Conservation (phyloP, 2,888 invertebrate species). For the Euproctis similis region DNA sequence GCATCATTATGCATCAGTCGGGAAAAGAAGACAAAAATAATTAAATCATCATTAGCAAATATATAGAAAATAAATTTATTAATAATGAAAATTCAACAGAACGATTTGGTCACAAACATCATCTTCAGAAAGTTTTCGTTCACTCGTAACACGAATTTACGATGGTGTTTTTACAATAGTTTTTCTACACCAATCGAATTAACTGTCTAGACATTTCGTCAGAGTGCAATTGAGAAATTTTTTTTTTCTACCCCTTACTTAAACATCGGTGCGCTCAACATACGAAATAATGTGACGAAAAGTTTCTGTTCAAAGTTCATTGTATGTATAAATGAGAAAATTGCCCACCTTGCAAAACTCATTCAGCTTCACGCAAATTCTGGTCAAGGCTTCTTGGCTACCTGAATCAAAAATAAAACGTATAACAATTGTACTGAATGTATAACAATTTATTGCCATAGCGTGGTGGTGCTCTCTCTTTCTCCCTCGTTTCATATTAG, state of each 20-base stretch:
- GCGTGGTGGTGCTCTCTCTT: too few relatives aligned
- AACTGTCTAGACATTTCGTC: too few relatives aligned
- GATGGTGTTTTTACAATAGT: too few relatives aligned
- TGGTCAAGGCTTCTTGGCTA: conserved; percentile 12
- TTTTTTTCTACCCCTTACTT: too few relatives aligned
- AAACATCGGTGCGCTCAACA: too few relatives aligned
- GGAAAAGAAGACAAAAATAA: conserved; percentile 56
- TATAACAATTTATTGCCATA: too few relatives aligned
- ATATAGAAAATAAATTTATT: not conserved
- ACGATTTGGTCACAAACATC: not conserved
- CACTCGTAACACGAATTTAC: too few relatives aligned
- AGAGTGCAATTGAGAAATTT: too few relatives aligned
- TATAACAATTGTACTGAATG: too few relatives aligned
- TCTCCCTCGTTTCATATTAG: too few relatives aligned
- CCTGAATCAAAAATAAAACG: conserved; percentile 8
- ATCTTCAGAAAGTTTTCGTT: too few relatives aligned
- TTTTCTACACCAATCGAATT: too few relatives aligned
- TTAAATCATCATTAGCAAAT: conserved; percentile 36
- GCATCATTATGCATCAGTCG: conserved; percentile 50
- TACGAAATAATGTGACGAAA: not conserved
- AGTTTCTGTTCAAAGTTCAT: not conserved
- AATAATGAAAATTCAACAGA: not conserved
- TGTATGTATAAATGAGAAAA: not conserved
- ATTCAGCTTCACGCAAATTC: conserved; percentile 5
- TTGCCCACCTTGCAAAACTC: conserved; percentile 13